Percentiles rank a stretch among this genome's conserved stretches.
These are phyloP conservation scores for Malurus elegans DNA, from an alignment of 2,113 vertebrate genomes.

Conservation along the genomic window DNA sequence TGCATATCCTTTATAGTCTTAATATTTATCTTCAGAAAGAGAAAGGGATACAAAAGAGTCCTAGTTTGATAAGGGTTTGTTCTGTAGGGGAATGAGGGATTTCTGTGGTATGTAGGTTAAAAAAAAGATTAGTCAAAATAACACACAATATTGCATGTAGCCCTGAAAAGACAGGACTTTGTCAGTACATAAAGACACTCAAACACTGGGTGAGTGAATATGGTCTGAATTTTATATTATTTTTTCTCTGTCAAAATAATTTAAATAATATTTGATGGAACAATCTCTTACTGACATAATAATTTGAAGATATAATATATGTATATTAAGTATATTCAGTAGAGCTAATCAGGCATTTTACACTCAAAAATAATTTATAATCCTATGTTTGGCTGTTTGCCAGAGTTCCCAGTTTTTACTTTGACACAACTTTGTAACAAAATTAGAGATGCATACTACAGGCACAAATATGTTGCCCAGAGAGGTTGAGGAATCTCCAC, in stretches of 20 bases:
- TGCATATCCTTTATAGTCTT: neutral
- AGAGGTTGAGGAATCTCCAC: neutral
- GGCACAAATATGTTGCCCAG: neutral
- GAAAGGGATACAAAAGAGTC: neutral
- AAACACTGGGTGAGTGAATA: neutral
- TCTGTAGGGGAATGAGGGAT: too few relatives aligned
- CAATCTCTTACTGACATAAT: neutral
- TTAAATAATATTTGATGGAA: neutral
- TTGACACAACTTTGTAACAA: neutral
- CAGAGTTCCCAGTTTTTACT: neutral
- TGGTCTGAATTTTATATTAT: neutral
- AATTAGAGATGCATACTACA: neutral
- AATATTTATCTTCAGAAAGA: neutral
- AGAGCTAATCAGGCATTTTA: neutral
- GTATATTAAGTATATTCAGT: neutral
- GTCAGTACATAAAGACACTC: neutral
- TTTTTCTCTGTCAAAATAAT: neutral
- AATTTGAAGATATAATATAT: neutral
- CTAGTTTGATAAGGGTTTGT: neutral
- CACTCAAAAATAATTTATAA: neutral
- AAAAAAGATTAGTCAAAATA: neutral
- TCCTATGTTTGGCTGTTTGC: neutral
- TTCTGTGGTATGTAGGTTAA: neutral
- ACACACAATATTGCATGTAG: neutral
- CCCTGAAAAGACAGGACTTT: neutral